These are phyloP conservation scores for Paraplagusia blochii DNA, from an alignment of 2,113 vertebrate genomes.

Conservation along the genomic window DNA sequence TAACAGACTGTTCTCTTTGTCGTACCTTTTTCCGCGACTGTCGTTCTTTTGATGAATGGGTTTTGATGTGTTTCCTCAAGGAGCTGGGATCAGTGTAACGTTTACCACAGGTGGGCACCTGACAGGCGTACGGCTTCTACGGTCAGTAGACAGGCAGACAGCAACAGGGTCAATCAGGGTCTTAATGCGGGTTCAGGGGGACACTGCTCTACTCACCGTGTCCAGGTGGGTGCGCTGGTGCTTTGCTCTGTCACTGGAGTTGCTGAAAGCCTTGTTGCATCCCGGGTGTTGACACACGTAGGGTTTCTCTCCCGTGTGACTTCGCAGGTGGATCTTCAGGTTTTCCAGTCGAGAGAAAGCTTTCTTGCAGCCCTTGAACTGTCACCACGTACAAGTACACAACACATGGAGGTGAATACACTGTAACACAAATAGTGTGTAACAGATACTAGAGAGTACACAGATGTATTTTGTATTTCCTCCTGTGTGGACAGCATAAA, in stretches of 20 bases:
- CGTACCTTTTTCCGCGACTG: slow-evolving; percentile 92
- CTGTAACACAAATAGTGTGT: no score
- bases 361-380: slow-evolving; percentile 97
- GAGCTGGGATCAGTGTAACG: slow-evolving; percentile 98
- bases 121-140: slow-evolving; percentile 96
- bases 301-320: slow-evolving; percentile 94
- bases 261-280: slow-evolving; percentile 97
- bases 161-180: no score
- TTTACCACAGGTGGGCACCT: slow-evolving; percentile 92
- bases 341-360: slow-evolving; percentile 97
- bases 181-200: no score
- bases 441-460: no score
- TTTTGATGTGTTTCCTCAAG: slow-evolving; percentile 93
- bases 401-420: no score
- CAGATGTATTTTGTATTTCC: no score
- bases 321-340: slow-evolving; percentile 95
- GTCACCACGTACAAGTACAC: slow-evolving; percentile 24
- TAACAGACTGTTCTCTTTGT: neutral
- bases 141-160: no score
- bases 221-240: slow-evolving; percentile 96
- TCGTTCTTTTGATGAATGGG: slow-evolving; percentile 90
- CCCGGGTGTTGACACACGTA: slow-evolving; percentile 92
- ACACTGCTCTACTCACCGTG: slow-evolving; percentile 90
- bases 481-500: no score
- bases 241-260: slow-evolving; percentile 96